Percentiles rank a stretch among this genome's conserved stretches.
These are phyloP conservation scores for Alitta virens DNA, from an alignment of 2,888 invertebrate genomes.

Conservation along the genomic window DNA sequence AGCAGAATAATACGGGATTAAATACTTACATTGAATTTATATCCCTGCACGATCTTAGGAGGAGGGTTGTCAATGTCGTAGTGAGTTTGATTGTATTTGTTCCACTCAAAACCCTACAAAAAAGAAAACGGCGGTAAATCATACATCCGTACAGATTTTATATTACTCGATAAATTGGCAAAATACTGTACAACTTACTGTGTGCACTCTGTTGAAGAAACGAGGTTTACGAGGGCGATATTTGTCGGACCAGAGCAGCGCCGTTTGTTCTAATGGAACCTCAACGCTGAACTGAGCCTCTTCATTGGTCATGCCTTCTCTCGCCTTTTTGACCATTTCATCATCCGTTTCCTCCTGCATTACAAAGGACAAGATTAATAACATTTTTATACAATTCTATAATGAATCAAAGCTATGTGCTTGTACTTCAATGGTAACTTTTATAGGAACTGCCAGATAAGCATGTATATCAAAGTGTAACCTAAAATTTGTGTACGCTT, in stretches of 20 bases:
- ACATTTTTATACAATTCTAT: too few relatives aligned
- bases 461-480: too few relatives aligned
- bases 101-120: constrained; percentile 94
- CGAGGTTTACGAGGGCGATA: constrained; percentile 95
- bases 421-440: too few relatives aligned
- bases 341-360: constrained; percentile 63
- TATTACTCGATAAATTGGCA: too few relatives aligned
- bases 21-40: constrained; percentile 83
- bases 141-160: too few relatives aligned
- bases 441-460: too few relatives aligned
- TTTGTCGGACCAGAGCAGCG: constrained; percentile 95
- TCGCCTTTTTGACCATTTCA: constrained; percentile 76
- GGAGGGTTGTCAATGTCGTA: constrained; percentile 99
- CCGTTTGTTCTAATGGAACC: constrained; percentile 78
- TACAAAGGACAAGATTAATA: too few relatives aligned
- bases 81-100: constrained; percentile 99
- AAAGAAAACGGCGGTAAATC: too few relatives aligned
- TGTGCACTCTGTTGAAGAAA: constrained; percentile 83
- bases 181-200: constrained; percentile 48
- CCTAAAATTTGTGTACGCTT: too few relatives aligned
- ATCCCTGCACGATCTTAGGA: constrained; percentile 99
- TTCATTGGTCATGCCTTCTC: constrained; percentile 71
- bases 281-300: constrained; percentile 90
- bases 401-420: too few relatives aligned
- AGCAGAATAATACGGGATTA: too few relatives aligned